These are phyloP conservation scores for Saimiri boliviensis DNA, from an alignment of 2,113 vertebrate species.

Conservation along the genomic window DNA sequence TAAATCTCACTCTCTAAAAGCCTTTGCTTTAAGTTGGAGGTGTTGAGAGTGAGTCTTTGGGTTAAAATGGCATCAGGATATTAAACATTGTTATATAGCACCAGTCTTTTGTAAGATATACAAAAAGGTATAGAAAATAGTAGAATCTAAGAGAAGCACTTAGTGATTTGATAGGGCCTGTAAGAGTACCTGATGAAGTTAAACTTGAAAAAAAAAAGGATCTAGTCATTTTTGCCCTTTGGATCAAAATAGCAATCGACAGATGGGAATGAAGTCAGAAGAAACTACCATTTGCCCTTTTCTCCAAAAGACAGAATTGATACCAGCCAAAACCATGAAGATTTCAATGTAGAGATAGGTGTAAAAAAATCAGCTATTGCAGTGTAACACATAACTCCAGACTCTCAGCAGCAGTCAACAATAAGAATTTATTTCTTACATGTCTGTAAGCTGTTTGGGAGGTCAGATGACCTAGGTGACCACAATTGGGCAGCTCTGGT, in stretches of 20 bases:
- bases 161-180: not conserved
- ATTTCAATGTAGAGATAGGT: not conserved
- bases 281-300: not conserved
- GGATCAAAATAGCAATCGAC: not conserved
- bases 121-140: not conserved
- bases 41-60: not conserved
- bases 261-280: not conserved
- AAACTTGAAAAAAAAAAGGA: not conserved
- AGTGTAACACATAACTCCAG: not conserved
- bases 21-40: not conserved
- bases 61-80: not conserved
- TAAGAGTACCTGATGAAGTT: not conserved
- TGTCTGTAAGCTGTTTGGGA: not conserved
- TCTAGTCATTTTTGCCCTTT: not conserved
- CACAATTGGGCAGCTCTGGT: not conserved
- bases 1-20: not conserved
- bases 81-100: not conserved
- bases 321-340: not conserved
- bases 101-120: not conserved
- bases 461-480: not conserved
- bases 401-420: not conserved
- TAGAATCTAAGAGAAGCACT: not conserved
- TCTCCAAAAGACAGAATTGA: not conserved
- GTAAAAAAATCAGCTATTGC: not conserved
- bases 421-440: not conserved